Percentiles rank a stretch among this genome's conserved stretches.
These are phyloP conservation scores for Melipona bicolor DNA, from an alignment of 2,888 invertebrate species.

Conservation along the genomic window DNA sequence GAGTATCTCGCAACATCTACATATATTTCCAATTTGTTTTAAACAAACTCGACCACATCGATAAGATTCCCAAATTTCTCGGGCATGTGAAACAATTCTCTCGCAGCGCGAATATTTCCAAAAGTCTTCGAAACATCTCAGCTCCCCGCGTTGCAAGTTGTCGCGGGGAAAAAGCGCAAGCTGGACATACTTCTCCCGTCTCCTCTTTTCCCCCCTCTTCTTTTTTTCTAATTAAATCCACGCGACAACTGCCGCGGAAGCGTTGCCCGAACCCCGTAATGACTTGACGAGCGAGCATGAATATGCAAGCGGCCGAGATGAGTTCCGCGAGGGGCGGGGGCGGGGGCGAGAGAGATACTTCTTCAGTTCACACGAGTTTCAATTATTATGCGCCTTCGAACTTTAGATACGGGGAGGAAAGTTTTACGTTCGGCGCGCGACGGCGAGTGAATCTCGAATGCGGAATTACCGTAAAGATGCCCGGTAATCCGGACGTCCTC, in stretches of 20 bases:
- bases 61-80: too few relatives aligned
- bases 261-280: constrained; percentile 37
- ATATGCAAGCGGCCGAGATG: constrained; percentile 55
- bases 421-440: constrained; percentile 19
- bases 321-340: constrained; percentile 19
- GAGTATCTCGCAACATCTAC: too few relatives aligned
- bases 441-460: constrained; percentile 33
- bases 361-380: constrained; percentile 55
- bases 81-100: too few relatives aligned
- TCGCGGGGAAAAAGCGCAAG: not conserved
- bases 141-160: too few relatives aligned
- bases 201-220: not conserved
- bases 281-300: constrained; percentile 51
- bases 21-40: too few relatives aligned
- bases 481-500: constrained; percentile 17
- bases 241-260: constrained; percentile 33
- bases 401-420: not conserved
- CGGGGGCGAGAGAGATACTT: constrained; percentile 9
- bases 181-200: not conserved
- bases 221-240: constrained; percentile 32
- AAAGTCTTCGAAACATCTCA: too few relatives aligned
- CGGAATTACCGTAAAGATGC: constrained; percentile 42
- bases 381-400: constrained; percentile 62
- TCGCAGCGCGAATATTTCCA: too few relatives aligned
- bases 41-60: too few relatives aligned